Evolutionary conservation across 2,888 invertebrate genomes (phyloP).

Genomic region (Dryadula phaetusa): DNA sequence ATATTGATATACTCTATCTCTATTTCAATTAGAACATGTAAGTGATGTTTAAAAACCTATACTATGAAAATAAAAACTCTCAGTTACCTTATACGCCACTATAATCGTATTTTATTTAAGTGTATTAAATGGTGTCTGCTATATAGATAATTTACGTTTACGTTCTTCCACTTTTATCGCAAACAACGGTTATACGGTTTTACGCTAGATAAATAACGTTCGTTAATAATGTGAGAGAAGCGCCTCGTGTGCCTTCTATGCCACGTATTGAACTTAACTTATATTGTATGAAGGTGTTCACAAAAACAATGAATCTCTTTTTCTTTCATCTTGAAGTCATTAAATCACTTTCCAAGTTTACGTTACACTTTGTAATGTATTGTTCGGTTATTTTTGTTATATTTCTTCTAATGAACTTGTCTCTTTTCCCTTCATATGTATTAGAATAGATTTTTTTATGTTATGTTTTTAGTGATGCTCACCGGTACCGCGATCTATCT

Average conservation of each 20-base stretch:
- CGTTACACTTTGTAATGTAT: no score
- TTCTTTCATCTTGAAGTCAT: neutral
- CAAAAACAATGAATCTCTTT: neutral
- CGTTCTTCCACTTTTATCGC: constrained; percentile 12
- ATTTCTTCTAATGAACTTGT: neutral
- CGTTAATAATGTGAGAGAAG: constrained; percentile 17
- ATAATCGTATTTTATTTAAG: constrained; percentile 15
- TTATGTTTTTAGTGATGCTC: neutral
- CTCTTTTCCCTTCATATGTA: neutral
- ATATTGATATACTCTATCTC: no score
- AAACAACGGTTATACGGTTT: constrained; percentile 24
- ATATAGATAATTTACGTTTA: constrained; percentile 17
- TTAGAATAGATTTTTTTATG: neutral
- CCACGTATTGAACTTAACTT: neutral
- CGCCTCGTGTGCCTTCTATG: constrained; percentile 3
- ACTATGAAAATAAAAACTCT: neutral
- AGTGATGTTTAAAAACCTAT: neutral
- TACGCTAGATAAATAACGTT: constrained; percentile 20
- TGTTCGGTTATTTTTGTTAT: neutral
- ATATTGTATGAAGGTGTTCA: neutral
- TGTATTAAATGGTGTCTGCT: constrained; percentile 7
- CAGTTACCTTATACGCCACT: constrained; percentile 8
- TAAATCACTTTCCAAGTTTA: neutral
- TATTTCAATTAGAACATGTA: neutral
- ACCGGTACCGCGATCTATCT: no score